Base-by-base conservation (phyloP, 2,888 invertebrate species). In the Drosophila yooni region DNA sequence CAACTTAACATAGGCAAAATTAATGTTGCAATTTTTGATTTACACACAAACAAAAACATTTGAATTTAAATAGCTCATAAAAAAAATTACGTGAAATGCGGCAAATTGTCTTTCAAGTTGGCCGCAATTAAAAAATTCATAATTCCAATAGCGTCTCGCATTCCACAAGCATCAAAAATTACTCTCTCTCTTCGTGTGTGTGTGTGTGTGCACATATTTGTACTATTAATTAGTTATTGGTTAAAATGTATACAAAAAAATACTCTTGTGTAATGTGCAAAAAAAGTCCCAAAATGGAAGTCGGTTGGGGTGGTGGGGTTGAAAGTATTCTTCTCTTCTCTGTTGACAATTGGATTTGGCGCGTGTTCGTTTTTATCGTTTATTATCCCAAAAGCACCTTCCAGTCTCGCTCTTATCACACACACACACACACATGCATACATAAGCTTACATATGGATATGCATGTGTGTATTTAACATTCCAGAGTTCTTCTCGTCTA, bases 51-150 rank as follows among this genome's bases (percentile, higher is more conserved):
- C 10, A 46, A 8, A 36, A 25, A 8, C 46, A 25, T 15, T 25
- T 46, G 15, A 46, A 46, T 46, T 46, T 25, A 77, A 83, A 88
- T 82, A 72, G 82, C 65, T 65, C 64, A 74, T 83, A 66, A 80
- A 78, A 83, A 83, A 8, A 46, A 25, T 15, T 53, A 70, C 74
- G 74, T 56, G 6, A 64, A 78, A 74, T 76, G 82, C 84, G 89
- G 85, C 76, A 51, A 18, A 46, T 61, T 70, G 56, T 73, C 85
- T 89, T 88, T 89, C 51, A 84, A 74, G 89, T 79, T 77, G 72
- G 58, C 69, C 76, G 88, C 88, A 89, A 84, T 88, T 89, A 88
- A 84, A 88, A 82, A 84, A 89, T 89, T 84, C 79, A 75, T 76
- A 84, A 84, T 84, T 87, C 84, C 83, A 79, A 88, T 79, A 79